These are phyloP conservation scores for Etheostoma cragini DNA, from an alignment of 2,113 vertebrate genomes.

Conservation along the genomic window DNA sequence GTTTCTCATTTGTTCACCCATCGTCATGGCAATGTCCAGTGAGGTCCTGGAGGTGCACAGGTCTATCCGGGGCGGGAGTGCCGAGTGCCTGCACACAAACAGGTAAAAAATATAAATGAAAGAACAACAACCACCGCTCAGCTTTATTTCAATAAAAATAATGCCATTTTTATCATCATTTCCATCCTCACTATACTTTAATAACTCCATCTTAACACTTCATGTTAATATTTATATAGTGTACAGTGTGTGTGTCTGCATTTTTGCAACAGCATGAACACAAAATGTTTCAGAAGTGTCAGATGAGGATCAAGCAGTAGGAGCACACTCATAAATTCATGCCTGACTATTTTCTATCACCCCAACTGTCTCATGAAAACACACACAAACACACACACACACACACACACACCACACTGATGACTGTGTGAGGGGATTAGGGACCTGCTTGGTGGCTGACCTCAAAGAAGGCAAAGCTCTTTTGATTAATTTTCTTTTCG, in stretches of 20 bases:
- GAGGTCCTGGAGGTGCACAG: slow-evolving; percentile 99
- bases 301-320: neutral
- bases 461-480: slow-evolving; percentile 51
- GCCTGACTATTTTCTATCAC: slow-evolving; percentile 5
- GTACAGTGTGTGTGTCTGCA: slow-evolving; percentile 7
- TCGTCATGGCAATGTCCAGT: slow-evolving; percentile 94
- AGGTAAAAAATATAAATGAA: slow-evolving; percentile 89
- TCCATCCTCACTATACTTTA: slow-evolving; percentile 62
- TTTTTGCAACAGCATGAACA: slow-evolving; percentile 40
- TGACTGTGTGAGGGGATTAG: slow-evolving; percentile 40
- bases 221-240: slow-evolving; percentile 10
- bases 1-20: slow-evolving; percentile 88
- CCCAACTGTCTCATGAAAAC: neutral
- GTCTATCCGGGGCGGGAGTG: slow-evolving; percentile 98
- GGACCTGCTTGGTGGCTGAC: slow-evolving; percentile 31
- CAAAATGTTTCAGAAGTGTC: slow-evolving; percentile 7
- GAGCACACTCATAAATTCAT: slow-evolving; percentile 18
- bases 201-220: slow-evolving; percentile 62
- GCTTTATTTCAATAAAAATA: slow-evolving; percentile 42
- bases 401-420: slow-evolving; percentile 24
- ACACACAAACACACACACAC: no score
- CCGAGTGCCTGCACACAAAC: slow-evolving; percentile 99
- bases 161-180: slow-evolving; percentile 25
- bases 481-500: slow-evolving; percentile 39
- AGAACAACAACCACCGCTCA: slow-evolving; percentile 37